Evolutionary conservation across 2,113 vertebrate genomes (phyloP).

Genomic region (Alligator sinensis): DNA sequence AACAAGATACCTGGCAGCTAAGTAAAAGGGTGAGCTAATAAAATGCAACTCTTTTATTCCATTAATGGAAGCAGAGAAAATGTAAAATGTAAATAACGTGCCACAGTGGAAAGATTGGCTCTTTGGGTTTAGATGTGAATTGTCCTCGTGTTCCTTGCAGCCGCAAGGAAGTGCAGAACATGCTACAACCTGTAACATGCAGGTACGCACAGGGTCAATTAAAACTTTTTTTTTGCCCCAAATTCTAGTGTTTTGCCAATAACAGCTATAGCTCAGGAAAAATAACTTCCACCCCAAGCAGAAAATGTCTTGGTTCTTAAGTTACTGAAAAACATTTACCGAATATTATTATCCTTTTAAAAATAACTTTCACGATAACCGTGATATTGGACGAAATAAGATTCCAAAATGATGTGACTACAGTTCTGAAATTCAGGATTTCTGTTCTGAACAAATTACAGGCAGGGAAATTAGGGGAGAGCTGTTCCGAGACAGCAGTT

Average conservation of each 20-base stretch:
- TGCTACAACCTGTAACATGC: background rate
- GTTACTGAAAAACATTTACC: background rate
- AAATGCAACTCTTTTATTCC: background rate
- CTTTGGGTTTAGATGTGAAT: background rate
- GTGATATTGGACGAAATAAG: background rate
- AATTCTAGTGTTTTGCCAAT: conserved; percentile 25
- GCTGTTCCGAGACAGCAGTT: background rate
- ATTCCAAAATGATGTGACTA: background rate
- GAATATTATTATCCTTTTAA: background rate
- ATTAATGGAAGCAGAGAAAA: conserved; percentile 25
- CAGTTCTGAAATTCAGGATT: background rate
- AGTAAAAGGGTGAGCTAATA: conserved; percentile 9
- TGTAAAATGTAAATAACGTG: background rate
- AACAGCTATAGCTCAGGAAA: background rate
- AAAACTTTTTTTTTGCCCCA: background rate
- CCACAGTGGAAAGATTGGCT: background rate
- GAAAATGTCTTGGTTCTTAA: background rate
- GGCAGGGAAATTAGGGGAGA: background rate
- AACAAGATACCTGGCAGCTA: conserved; percentile 23
- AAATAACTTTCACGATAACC: background rate
- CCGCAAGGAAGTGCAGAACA: conserved; percentile 25
- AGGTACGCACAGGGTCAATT: background rate
- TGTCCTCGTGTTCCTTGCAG: conserved; percentile 64
- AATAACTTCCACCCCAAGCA: background rate
- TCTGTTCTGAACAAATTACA: background rate